Conservation (phyloP, 2,888 invertebrate genomes). For the Drosophila kanekoi region DNA sequence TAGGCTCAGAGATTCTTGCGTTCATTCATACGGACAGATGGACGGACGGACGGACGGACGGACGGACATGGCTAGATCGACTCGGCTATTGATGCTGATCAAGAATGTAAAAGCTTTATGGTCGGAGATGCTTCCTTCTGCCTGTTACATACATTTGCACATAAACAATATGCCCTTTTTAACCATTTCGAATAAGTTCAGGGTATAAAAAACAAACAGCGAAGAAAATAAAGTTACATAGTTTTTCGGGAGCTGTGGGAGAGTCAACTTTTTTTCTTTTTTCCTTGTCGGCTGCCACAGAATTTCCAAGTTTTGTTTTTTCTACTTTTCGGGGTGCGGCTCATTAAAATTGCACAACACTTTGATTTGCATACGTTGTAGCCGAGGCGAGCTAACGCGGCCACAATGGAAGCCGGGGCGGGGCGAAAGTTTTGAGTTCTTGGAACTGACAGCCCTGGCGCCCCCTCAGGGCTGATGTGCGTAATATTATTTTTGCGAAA, state of each 20-base stretch:
- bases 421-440: conserved; percentile 37
- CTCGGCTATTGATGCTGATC: too few relatives aligned
- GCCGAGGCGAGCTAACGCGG: not conserved
- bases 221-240: conserved; percentile 43
- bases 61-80: too few relatives aligned
- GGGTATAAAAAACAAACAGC: not conserved
- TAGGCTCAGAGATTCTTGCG: too few relatives aligned
- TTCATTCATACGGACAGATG: too few relatives aligned
- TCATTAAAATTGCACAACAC: conserved; percentile 80
- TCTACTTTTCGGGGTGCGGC: conserved; percentile 27
- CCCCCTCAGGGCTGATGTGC: conserved; percentile 38
- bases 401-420: too few relatives aligned
- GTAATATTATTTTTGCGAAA: conserved; percentile 49
- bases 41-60: too few relatives aligned
- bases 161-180: too few relatives aligned
- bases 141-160: too few relatives aligned
- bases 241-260: conserved; percentile 8
- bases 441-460: conserved; percentile 4
- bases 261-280: conserved; percentile 22
- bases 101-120: too few relatives aligned
- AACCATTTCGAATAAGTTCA: too few relatives aligned
- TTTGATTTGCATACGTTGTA: conserved; percentile 73
- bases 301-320: conserved; percentile 29
- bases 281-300: conserved; percentile 12
- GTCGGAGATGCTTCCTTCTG: too few relatives aligned